These are phyloP conservation scores for Thaleichthys pacificus DNA, from an alignment of 2,797 vertebrate species.

Conservation along the genomic window DNA sequence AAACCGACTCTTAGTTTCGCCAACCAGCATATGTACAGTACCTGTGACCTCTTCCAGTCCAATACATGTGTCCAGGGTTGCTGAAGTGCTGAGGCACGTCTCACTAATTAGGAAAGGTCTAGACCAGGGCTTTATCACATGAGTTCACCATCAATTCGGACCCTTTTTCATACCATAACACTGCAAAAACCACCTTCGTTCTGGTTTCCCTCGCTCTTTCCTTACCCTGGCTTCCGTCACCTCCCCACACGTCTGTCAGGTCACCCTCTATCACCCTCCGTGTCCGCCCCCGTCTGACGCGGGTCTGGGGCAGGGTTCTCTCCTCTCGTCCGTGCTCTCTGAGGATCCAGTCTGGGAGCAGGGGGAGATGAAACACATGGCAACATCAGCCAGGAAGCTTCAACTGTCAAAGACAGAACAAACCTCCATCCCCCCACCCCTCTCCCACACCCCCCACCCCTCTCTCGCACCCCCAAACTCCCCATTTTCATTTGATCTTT, in stretches of 20 bases:
- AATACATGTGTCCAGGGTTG: too few species aligned
- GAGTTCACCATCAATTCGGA: background rate
- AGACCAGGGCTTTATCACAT: background rate
- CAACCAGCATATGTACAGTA: background rate
- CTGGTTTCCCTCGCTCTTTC: background rate
- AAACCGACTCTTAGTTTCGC: background rate
- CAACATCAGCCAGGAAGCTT: conserved; percentile 48
- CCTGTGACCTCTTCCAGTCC: background rate
- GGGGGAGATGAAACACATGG: conserved; percentile 58
- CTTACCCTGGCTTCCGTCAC: background rate
- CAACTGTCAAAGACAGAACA: conserved; percentile 42
- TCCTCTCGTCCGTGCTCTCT: conserved; percentile 7
- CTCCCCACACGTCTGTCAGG: conserved; percentile 2
- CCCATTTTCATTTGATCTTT: conserved; percentile 58
- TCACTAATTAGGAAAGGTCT: background rate
- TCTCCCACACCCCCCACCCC: conserved; percentile 20
- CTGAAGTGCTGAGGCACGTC: background rate
- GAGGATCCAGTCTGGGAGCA: conserved; percentile 30
- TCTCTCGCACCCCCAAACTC: conserved; percentile 11
- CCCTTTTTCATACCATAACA: background rate
- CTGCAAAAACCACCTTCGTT: background rate
- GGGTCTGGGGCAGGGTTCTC: conserved; percentile 21
- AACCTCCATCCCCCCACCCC: too few species aligned
- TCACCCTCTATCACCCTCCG: conserved; percentile 8
- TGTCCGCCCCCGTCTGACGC: conserved; percentile 16